Conservation (phyloP, 2,113 vertebrate genomes). For the Girardinichthys multiradiatus region DNA sequence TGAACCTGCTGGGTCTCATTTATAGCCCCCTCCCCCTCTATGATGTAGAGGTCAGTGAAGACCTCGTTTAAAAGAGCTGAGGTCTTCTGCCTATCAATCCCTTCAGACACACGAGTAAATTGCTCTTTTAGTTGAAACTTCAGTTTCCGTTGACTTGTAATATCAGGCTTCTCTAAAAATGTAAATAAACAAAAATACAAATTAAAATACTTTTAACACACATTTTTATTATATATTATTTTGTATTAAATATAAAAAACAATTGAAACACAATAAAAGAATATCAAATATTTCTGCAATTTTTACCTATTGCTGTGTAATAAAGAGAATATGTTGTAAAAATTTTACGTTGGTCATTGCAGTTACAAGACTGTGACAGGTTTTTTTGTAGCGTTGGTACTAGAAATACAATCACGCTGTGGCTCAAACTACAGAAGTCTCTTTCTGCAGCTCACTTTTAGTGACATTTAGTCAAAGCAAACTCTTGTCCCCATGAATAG, state of each 20-base stretch:
- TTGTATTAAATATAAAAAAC: background rate
- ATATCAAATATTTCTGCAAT: no score
- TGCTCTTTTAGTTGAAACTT: background rate
- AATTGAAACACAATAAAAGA: background rate
- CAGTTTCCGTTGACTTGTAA: background rate
- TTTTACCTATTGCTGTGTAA: no score
- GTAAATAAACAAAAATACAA: background rate
- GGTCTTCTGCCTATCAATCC: constrained; percentile 24
- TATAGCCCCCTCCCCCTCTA: constrained; percentile 33
- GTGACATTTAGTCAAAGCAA: no score
- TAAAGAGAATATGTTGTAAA: no score
- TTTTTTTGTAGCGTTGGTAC: no score
- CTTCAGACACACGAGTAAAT: constrained; percentile 33
- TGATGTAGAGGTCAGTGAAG: constrained; percentile 57
- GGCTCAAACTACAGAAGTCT: no score
- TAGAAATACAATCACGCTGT: no score
- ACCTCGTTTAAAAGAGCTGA: constrained; percentile 38
- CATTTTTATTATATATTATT: background rate
- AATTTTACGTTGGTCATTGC: no score
- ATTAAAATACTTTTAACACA: background rate
- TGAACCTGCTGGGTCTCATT: background rate
- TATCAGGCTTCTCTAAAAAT: constrained; percentile 29
- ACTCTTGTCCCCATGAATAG: no score
- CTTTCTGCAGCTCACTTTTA: no score
- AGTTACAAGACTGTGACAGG: no score